Evolutionary conservation across 2,888 invertebrate genomes (phyloP).

Genomic region (Petrolisthes cinctipes): DNA sequence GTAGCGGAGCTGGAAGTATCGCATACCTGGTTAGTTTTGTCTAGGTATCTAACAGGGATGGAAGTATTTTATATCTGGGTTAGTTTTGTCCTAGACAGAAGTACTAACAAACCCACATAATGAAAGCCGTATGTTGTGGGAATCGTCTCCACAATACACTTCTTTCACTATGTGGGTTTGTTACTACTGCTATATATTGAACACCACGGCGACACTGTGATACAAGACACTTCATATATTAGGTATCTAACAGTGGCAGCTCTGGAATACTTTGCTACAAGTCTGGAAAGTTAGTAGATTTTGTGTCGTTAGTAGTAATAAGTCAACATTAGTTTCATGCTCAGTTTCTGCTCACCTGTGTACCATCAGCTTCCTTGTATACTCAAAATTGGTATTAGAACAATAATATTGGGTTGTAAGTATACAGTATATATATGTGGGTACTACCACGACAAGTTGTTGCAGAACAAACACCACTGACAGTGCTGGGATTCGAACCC

Average conservation of each 20-base stretch:
- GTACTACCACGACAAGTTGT: too few species aligned
- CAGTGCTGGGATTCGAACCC: too few species aligned
- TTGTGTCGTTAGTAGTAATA: constrained; percentile 27
- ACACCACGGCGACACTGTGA: constrained; percentile 5
- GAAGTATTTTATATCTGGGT: constrained; percentile 39
- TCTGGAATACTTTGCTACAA: constrained; percentile 33
- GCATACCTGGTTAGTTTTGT: constrained; percentile 51
- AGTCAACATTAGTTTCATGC: constrained; percentile 19
- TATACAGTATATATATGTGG: too few species aligned
- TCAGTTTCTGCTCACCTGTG: constrained; percentile 22
- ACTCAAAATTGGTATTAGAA: neutral
- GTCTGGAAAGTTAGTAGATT: constrained; percentile 44
- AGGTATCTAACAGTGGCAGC: constrained; percentile 42
- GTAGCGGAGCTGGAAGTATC: constrained; percentile 71
- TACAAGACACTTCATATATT: neutral
- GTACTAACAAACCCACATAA: constrained; percentile 5
- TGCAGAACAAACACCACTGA: too few species aligned
- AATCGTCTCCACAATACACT: neutral
- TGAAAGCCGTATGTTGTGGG: neutral
- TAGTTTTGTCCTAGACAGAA: constrained; percentile 34
- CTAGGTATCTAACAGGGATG: constrained; percentile 71
- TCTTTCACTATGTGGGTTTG: neutral
- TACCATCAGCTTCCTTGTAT: constrained; percentile 1
- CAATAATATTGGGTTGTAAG: neutral
- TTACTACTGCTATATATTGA: neutral